Base-by-base conservation (phyloP, 2,113 vertebrate genomes). In the Cochlearius cochlearius region DNA sequence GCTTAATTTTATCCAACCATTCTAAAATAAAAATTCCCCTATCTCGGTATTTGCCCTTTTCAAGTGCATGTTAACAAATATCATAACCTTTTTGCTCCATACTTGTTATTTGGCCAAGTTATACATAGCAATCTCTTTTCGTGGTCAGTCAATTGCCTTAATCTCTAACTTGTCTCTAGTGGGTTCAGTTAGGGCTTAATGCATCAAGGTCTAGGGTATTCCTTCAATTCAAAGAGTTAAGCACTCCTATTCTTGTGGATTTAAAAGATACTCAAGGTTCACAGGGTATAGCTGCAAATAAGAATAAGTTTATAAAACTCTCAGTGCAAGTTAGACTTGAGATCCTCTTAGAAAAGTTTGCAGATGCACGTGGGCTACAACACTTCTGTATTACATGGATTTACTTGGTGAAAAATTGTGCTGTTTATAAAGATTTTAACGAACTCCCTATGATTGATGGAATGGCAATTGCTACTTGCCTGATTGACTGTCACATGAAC, bases 31-130 rank as follows among this genome's bases (percentile, higher is more conserved):
- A 63, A 94, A 71, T 75, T 85, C 8, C 14, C 21, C 11, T 59
- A 12, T 49, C 60, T 74, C 71, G 16, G 21, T 72, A 87, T 87
- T 78, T 89, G 84, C 52, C 55, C 52, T 94, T 96, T 91, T 87
- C 52, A 89, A 78, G 67, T 20, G 36, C 16, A 17, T 39, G 30
- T 75, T 94, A 92, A 96, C n/a, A 96, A 91, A 94, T 62, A 94
- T 15, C 60, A 69, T 69, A 94, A 92, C 59, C 36, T 91, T 94
- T 96, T 73, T 88, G 30, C 34, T 92, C 62, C 45, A 64, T 68
- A 55, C 32, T 75, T 87, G 87, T 87, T 88, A 91, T 95, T 92
- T 95, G 52, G 38, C 43, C 38, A 89, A n/a, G 56, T 64, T 87
- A 77, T 32, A 83, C n/a, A 21, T 11, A 64, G 29, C 21, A 63